A percentile compares a stretch with the other conserved stretches of the same genome.
Evolutionary conservation across 1,140 invertebrate genomes (phyloP).

Genomic region (Cydia splendana): DNA sequence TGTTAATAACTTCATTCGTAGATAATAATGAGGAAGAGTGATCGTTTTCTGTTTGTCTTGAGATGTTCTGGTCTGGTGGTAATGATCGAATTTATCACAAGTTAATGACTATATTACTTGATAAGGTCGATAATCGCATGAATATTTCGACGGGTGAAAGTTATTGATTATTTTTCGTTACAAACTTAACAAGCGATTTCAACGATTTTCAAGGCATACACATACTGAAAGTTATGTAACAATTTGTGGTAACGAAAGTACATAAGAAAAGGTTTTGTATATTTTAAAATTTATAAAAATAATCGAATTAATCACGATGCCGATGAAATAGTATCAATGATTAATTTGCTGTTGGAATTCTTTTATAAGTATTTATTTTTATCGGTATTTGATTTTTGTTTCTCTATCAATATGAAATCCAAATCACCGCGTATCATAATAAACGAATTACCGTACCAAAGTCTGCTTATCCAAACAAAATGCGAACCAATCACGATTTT

Average conservation of each 20-base stretch:
- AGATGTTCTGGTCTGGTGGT: constrained; percentile 44
- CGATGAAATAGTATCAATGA: too few species aligned
- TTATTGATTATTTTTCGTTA: background rate
- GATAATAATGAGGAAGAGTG: constrained; percentile 54
- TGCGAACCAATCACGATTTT: constrained; percentile 78
- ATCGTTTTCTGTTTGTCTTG: constrained; percentile 37
- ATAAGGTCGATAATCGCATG: background rate
- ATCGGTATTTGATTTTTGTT: background rate
- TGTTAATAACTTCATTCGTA: constrained; percentile 76
- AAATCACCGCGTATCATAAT: constrained; percentile 57
- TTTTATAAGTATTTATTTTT: too few species aligned
- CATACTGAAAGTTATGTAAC: too few species aligned
- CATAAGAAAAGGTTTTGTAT: too few species aligned
- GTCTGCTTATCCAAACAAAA: constrained; percentile 76
- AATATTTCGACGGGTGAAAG: background rate
- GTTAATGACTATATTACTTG: background rate
- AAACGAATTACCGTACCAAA: constrained; percentile 71
- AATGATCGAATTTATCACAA: constrained; percentile 24
- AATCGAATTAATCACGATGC: too few species aligned
- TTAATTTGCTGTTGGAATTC: too few species aligned
- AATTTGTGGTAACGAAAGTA: too few species aligned
- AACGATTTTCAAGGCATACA: background rate
- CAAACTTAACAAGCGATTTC: background rate
- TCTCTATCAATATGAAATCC: background rate
- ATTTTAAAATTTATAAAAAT: too few species aligned